A percentile compares a stretch with the other conserved stretches of the same genome.
Conservation (phyloP, 1,140 invertebrate species). For the Colletes latitarsis region DNA sequence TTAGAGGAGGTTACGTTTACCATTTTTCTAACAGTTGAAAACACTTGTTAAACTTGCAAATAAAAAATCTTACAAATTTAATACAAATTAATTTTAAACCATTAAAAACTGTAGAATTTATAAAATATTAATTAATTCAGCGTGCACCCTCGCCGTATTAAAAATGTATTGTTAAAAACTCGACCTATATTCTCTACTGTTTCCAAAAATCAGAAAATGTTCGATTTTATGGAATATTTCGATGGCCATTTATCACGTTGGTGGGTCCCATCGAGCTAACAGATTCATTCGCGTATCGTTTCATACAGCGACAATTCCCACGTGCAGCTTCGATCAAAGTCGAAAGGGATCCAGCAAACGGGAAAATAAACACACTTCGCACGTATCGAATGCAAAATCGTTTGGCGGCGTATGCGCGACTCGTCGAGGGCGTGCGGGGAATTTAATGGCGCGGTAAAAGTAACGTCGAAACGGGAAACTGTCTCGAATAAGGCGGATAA, state of each 20-base stretch:
- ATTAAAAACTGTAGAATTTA: no score
- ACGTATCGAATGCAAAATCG: constrained; percentile 35
- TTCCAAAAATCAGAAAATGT: not conserved
- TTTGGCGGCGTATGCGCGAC: not conserved
- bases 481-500: not conserved
- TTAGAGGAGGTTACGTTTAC: no score
- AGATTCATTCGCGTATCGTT: constrained; percentile 5
- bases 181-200: not conserved
- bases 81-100: no score
- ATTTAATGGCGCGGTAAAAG: constrained; percentile 33
- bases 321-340: not conserved
- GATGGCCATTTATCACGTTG: not conserved
- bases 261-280: not conserved
- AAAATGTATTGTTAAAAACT: not conserved
- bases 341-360: constrained; percentile 14
- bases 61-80: no score
- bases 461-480: constrained; percentile 1
- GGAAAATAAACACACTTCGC: constrained; percentile 15
- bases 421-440: not conserved
- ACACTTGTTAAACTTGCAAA: no score
- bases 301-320: not conserved
- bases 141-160: no score
- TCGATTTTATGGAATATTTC: not conserved
- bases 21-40: no score
- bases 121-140: no score